A percentile compares a stretch with the other conserved stretches of the same genome.
Evolutionary conservation across 2,113 vertebrate species (phyloP).

Genomic region (Amazona guildingii): DNA sequence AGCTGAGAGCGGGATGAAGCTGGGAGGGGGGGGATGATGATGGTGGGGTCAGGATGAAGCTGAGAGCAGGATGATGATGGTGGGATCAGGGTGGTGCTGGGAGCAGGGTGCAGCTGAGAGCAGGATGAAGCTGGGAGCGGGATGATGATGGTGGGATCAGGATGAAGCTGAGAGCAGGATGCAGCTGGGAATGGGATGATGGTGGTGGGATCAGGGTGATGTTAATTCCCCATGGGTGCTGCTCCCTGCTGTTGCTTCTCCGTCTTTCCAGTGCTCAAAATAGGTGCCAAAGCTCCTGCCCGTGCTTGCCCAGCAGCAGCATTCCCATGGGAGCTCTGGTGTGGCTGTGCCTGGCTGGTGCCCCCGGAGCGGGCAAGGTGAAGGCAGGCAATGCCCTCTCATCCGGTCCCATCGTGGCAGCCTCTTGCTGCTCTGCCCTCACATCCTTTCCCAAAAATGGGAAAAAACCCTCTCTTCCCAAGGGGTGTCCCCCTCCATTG

Average conservation of each 20-base stretch:
- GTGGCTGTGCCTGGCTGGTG: fast-evolving
- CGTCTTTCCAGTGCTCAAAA: not conserved
- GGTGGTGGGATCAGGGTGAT: not conserved
- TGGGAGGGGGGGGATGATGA: too few species aligned
- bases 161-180: too few species aligned
- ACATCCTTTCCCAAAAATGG: not conserved
- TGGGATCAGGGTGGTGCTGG: too few species aligned
- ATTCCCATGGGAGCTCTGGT: fast-evolving
- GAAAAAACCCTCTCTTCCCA: not conserved
- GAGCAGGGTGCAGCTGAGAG: too few species aligned
- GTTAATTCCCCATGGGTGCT: fast-evolving
- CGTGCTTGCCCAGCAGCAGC: fast-evolving
- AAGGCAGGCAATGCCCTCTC: not conserved
- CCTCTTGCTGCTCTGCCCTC: not conserved
- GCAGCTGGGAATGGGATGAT: not conserved
- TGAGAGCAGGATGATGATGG: too few species aligned
- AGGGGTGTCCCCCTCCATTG: fast-evolving
- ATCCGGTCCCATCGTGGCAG: not conserved
- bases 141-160: too few species aligned
- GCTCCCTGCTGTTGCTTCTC: not conserved
- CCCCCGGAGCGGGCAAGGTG: not conserved
- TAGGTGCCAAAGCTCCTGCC: not conserved
- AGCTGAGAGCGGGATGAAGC: too few species aligned
- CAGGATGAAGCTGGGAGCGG: too few species aligned
- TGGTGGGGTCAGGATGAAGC: too few species aligned